Percentiles rank a stretch among this genome's conserved stretches.
Conservation (phyloP, 2,888 invertebrate genomes). For the Nephrotoma flavescens region DNA sequence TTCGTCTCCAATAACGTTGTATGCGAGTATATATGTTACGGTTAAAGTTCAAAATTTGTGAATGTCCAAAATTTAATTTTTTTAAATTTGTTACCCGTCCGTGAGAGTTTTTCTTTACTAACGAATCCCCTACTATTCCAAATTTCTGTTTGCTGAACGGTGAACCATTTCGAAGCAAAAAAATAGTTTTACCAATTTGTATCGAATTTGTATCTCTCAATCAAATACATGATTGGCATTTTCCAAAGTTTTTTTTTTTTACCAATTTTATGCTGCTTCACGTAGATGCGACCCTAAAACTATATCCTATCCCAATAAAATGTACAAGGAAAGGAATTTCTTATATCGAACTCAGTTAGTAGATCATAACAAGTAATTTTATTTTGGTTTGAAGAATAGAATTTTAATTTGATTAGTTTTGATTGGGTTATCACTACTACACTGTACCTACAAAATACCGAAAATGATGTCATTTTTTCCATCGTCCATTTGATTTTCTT, state of each 20-base stretch:
- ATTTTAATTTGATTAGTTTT: not conserved
- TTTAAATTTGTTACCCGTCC: not conserved
- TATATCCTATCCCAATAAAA: not conserved
- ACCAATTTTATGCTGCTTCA: not conserved
- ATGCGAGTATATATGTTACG: no score
- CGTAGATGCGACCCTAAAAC: not conserved
- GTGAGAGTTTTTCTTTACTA: no score
- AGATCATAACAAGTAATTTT: not conserved
- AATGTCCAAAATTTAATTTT: no score
- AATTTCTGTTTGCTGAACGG: no score
- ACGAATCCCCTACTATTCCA: no score
- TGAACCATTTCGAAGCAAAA: no score
- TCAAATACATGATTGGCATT: not conserved
- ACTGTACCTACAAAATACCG: not conserved
- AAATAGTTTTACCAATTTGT: no score
- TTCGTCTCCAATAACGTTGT: no score
- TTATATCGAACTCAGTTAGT: not conserved
- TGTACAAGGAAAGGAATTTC: not conserved
- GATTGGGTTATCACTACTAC: not conserved
- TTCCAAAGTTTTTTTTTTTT: not conserved
- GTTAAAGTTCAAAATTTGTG: no score
- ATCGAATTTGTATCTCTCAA: no score
- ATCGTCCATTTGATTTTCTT: not conserved
- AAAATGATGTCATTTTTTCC: not conserved
- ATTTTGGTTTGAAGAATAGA: not conserved